phyloP scores from a whole-genome alignment of 2,888 invertebrate species.

The Digitonthophagus gazella region DNA sequence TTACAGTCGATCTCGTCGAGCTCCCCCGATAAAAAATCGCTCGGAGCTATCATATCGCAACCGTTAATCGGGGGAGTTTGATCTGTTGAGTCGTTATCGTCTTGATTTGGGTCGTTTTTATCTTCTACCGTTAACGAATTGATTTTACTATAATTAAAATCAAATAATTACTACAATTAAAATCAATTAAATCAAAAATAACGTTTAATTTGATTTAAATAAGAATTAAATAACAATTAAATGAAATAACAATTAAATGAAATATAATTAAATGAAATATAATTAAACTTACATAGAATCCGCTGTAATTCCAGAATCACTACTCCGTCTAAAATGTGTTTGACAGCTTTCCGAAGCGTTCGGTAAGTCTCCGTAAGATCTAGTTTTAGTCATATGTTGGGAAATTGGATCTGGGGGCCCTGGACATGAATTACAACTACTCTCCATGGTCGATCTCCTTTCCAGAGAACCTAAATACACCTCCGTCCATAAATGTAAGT shows the following conservation, averaged over 20 bases:
- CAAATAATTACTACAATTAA: neutral
- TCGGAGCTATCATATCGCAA: constrained; percentile 16
- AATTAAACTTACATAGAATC: constrained; percentile 62
- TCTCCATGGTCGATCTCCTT: constrained; percentile 41
- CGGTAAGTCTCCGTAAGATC: constrained; percentile 82
- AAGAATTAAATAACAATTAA: neutral
- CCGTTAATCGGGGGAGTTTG: constrained; percentile 23
- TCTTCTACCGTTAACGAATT: constrained; percentile 25
- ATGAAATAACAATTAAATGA: neutral
- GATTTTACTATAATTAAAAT: constrained; percentile 27
- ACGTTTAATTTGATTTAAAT: constrained; percentile 9
- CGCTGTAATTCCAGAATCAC: constrained; percentile 79
- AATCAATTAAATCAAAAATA: neutral
- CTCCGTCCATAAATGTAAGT: constrained; percentile 80
- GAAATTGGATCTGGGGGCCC: constrained; percentile 52
- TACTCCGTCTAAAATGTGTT: constrained; percentile 67
- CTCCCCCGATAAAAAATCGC: constrained; percentile 38
- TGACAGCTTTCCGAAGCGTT: constrained; percentile 60
- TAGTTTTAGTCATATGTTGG: constrained; percentile 69
- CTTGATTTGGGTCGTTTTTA: constrained; percentile 29
- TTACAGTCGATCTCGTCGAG: constrained; percentile 41
- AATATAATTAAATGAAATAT: neutral
- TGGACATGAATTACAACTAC: constrained; percentile 39
- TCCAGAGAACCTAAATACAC: constrained; percentile 69
- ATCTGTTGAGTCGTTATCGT: constrained; percentile 13